Evolutionary conservation across 2,797 vertebrate species (phyloP).

Genomic region (Apodemus agrarius): DNA sequence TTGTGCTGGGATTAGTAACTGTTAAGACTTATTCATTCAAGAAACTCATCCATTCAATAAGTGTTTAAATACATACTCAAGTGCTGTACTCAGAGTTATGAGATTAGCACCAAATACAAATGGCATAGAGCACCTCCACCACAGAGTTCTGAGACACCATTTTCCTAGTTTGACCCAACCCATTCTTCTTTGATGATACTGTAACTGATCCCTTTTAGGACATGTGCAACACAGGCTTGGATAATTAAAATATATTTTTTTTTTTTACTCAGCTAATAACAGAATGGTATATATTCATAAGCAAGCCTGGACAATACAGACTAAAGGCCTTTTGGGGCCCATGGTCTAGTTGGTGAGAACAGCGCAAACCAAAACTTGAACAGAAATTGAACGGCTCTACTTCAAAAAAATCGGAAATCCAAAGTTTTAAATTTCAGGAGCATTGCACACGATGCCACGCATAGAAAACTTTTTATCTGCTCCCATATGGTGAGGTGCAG

Average conservation of each 20-base stretch:
- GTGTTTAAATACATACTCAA: background rate
- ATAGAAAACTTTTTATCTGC: background rate
- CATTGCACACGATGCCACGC: background rate
- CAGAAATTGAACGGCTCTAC: background rate
- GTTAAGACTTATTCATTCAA: background rate
- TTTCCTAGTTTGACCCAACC: background rate
- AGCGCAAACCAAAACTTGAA: background rate
- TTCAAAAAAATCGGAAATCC: background rate
- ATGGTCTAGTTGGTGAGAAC: background rate
- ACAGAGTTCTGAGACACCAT: background rate
- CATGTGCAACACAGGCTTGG: background rate
- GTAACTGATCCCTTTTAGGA: background rate
- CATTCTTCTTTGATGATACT: conserved; percentile 26
- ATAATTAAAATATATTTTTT: background rate
- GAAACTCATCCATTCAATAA: background rate
- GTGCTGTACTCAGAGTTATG: background rate
- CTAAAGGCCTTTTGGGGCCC: background rate
- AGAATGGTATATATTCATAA: background rate
- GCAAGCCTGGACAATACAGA: background rate
- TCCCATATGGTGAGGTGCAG: background rate
- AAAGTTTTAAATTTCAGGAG: background rate
- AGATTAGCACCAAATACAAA: conserved; percentile 23
- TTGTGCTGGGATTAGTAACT: background rate
- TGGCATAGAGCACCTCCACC: background rate
- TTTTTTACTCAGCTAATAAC: background rate